These are phyloP conservation scores for Prietella phreatophila DNA, from an alignment of 2,113 vertebrate genomes.

Conservation along the genomic window DNA sequence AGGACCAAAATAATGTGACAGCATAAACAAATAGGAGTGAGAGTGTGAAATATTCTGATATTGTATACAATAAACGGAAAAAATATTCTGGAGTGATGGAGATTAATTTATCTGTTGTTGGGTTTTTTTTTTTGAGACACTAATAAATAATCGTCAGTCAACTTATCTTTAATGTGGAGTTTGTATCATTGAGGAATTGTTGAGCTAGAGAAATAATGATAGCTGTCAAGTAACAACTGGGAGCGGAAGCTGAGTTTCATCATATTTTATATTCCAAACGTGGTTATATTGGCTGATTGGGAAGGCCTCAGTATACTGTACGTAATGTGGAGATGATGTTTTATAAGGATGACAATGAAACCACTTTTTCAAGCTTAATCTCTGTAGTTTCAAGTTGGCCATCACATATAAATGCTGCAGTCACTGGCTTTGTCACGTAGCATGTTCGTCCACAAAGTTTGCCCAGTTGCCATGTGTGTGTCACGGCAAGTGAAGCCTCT, in stretches of 20 bases:
- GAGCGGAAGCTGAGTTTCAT: not conserved
- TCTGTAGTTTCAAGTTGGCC: not conserved
- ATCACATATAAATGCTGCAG: not conserved
- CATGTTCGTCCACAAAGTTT: not conserved
- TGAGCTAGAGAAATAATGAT: not conserved
- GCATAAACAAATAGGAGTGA: not conserved
- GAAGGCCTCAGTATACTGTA: not conserved
- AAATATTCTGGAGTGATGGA: not conserved
- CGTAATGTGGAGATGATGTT: not conserved
- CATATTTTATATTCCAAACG: not conserved
- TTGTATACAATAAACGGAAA: not conserved
- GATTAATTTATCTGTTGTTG: not conserved
- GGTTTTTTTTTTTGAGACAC: not conserved
- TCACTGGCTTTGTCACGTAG: not conserved
- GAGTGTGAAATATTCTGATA: not conserved
- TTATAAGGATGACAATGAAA: not conserved
- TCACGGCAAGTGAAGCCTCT: not conserved
- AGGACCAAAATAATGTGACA: not conserved
- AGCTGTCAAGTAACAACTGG: not conserved
- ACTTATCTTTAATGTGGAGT: not conserved
- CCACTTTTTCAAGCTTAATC: not conserved
- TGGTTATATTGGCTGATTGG: not conserved
- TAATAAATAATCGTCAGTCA: not conserved
- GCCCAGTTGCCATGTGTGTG: not conserved
- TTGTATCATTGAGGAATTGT: not conserved